Evolutionary conservation across 37 sponge, comb jelly and placozoan genomes (phyloP), one percentile per base, ranked within the genome.

Genomic region (Axinella damicornis): DNA sequence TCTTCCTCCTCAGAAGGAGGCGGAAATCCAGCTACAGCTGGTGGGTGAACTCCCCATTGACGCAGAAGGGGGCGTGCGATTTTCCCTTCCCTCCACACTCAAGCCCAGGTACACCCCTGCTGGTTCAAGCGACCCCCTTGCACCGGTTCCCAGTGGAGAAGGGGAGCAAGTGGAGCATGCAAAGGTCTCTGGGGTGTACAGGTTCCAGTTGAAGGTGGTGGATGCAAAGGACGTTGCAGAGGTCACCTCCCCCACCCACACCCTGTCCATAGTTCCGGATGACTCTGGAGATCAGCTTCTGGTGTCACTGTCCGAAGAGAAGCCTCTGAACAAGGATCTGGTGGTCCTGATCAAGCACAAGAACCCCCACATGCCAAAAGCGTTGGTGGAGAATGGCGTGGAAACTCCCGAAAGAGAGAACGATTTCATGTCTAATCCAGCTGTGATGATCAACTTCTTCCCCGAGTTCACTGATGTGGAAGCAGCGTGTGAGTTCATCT

Each of bases 371-470:
- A 28, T 2, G 0, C 90, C 90, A 0, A 54, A 32, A 25, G 85
- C 72, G 2, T 13, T 73, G 16, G 85, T 84, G 57, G 85, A 90
- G 56, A 28, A 36, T 22, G 83, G 84, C 1, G 38, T 20, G 11
- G 53, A 56, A 53, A 53, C 1, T 20, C 22, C 38, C 30, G 70
- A 61, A 24, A 84, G 25, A 27, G 46, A 46, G 9, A 46, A 46
- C 46, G 36, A 55, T 20, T 73, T 85, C 58, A 86, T 86, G 77
- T 40, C 40, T 40, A 74, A 40, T 61, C 81, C 76, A 54, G 76
- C 82, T 5, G 88, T 87, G 41, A 87, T 92, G 84, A 60, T 92
- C 34, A 84, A 61, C 77, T 92, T 92, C 81, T 87, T 88, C 57
- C 92, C 92, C 19, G 61, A 87, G 75, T 79, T 83, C 39, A 21